Percentiles rank a stretch among this genome's conserved stretches.
Conservation (phyloP, 2,888 invertebrate genomes). For the Nyleta sp. region DNA sequence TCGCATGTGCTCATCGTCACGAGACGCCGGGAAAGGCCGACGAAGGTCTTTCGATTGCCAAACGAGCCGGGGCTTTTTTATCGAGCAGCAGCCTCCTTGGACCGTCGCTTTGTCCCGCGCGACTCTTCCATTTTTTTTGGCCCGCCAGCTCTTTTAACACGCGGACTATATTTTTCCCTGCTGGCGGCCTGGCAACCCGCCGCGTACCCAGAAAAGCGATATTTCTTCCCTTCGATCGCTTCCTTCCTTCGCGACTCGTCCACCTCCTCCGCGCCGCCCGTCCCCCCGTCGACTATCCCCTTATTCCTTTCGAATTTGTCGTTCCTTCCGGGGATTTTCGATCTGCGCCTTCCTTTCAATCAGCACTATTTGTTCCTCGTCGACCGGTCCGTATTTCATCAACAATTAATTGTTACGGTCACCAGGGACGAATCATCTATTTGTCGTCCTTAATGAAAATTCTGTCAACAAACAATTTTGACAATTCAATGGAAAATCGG, state of each 20-base stretch:
- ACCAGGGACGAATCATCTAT: background rate
- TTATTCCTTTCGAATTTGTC: conserved; percentile 49
- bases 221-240: conserved; percentile 64
- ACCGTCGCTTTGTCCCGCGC: conserved; percentile 43
- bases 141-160: conserved; percentile 44
- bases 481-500: conserved; percentile 4
- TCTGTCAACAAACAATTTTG: conserved; percentile 33
- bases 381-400: conserved; percentile 52
- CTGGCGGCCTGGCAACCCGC: conserved; percentile 59
- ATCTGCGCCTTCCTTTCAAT: conserved; percentile 52
- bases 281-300: background rate
- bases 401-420: conserved; percentile 36
- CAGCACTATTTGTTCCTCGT: conserved; percentile 52
- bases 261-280: background rate
- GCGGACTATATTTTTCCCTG: conserved; percentile 64
- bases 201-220: conserved; percentile 58
- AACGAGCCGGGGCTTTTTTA: conserved; percentile 66
- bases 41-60: conserved; percentile 69
- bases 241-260: conserved; percentile 44
- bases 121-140: conserved; percentile 46
- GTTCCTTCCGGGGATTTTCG: conserved; percentile 24
- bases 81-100: conserved; percentile 57
- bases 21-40: conserved; percentile 26
- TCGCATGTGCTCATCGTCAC: conserved; percentile 71
- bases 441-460: conserved; percentile 16